phyloP scores from a whole-genome alignment of 2,113 vertebrate species.

The Corythoichthys haematopterus region DNA sequence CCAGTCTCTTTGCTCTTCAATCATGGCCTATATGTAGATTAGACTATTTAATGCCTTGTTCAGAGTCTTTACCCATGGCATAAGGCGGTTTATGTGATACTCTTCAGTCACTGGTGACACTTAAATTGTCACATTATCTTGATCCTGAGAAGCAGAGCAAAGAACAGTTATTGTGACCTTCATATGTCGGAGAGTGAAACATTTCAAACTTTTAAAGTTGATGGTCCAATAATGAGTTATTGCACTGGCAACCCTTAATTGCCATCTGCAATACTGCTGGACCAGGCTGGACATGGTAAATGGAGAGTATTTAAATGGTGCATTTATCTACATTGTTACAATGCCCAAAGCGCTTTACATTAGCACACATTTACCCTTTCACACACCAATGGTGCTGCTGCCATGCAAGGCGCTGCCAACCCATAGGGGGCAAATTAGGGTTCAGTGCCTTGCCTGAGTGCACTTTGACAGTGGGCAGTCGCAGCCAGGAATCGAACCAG shows the following conservation, averaged over 20 bases:
- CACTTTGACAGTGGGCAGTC: too few relatives aligned
- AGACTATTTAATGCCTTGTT: neutral
- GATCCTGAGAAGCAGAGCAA: neutral
- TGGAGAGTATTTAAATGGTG: too few relatives aligned
- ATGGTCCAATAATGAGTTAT: neutral
- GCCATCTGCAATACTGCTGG: neutral
- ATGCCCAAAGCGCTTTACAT: too few relatives aligned
- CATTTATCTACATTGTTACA: too few relatives aligned
- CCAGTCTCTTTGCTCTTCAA: conserved; percentile 3
- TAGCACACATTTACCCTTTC: too few relatives aligned
- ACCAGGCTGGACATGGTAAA: neutral
- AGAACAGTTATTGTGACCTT: neutral
- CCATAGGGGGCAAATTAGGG: too few relatives aligned
- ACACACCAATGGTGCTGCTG: too few relatives aligned
- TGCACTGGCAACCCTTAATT: neutral
- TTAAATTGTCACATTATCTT: neutral
- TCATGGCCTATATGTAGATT: conserved; percentile 3
- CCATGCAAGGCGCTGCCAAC: too few relatives aligned
- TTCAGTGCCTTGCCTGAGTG: too few relatives aligned
- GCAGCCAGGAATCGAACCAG: too few relatives aligned
- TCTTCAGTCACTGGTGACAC: neutral
- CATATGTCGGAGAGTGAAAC: neutral
- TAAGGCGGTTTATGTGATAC: neutral
- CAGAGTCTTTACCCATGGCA: conserved; percentile 2
- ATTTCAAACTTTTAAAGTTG: neutral